Evolutionary conservation across 1,140 invertebrate species (phyloP), one percentile per base, ranked within the genome.

Genomic region (Drosophila murphyi): DNA sequence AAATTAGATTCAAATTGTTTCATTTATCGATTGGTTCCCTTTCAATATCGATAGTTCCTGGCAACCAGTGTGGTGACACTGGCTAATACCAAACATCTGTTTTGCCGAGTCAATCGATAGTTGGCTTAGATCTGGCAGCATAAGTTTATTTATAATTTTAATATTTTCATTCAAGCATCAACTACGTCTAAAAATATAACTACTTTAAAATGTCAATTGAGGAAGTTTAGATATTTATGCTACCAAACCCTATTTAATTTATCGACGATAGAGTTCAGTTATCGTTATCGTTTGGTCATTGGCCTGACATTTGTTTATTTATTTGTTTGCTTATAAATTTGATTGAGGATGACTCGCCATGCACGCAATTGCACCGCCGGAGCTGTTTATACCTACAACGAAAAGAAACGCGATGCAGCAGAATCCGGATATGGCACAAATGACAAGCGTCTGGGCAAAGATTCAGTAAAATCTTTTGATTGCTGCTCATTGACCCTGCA

Each of bases 401-500:
- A 99, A 92, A 98, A 98, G 92, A 97, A 98, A 91, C 99, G 98
- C 90, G 99, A 99, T 92, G 97, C 97, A 5, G 95, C 96, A 56
- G 95, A 96, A 12, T 98, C 97, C n/a, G 98, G 98, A 34, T 98
- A 97, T 92, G 97, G 97, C 2, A 97, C 97, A 8, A 96, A 97
- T 91, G 94, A 93, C 64, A 96, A 95, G 90, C 94, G 99, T 83
- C 94, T 99, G 48, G 98, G 98, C 3, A 92, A 92, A 61, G 99
- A 99, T 94, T 98, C 98, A 1, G 95, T 99, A 0, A 99, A 99
- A 92, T 97, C 97, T 91, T 99, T 99, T 93, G 99, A 99, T 93
- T 99, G 98, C 90, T 99, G 99, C 92, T 99, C 97, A 82, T 93
- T 99, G 20, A 99, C 98, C 4, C 93, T 99, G 63, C 99, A 99